These are phyloP conservation scores for Telmatherina bonti DNA, from an alignment of 2,797 vertebrate genomes.

Conservation along the genomic window DNA sequence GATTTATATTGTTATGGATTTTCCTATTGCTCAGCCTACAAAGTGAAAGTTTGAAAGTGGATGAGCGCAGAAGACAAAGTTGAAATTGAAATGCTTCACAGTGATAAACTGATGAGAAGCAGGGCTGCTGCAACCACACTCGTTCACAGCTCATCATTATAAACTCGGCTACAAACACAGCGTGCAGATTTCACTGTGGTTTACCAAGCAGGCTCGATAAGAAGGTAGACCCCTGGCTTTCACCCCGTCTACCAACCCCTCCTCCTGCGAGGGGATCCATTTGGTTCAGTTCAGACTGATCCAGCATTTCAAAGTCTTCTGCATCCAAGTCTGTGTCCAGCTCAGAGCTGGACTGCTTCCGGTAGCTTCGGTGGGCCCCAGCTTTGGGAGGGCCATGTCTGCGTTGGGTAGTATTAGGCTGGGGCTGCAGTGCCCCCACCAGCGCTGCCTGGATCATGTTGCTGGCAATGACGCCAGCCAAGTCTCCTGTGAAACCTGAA, in stretches of 20 bases:
- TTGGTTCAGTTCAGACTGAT: conserved; percentile 97
- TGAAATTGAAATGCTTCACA: conserved; percentile 81
- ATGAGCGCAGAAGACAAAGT: conserved; percentile 41
- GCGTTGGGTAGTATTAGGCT: conserved; percentile 56
- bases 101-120: conserved; percentile 79
- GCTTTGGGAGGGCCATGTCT: conserved; percentile 77
- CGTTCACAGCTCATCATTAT: conserved; percentile 32
- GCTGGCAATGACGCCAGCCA: conserved; percentile 90
- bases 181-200: conserved; percentile 74
- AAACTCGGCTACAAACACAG: neutral
- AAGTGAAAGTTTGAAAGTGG: conserved; percentile 57
- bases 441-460: conserved; percentile 94
- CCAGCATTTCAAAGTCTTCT: conserved; percentile 98
- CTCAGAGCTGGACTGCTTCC: conserved; percentile 91
- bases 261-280: conserved; percentile 88
- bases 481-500: conserved; percentile 84
- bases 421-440: conserved; percentile 83
- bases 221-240: conserved; percentile 83
- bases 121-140: conserved; percentile 63
- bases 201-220: conserved; percentile 85
- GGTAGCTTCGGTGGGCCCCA: conserved; percentile 78
- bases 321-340: conserved; percentile 92
- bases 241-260: conserved; percentile 75
- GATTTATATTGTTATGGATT: conserved; percentile 30
- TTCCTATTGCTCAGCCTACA: conserved; percentile 84